Base-by-base conservation (phyloP, 1,140 invertebrate species). In the Leptestheria dahalacensis region DNA sequence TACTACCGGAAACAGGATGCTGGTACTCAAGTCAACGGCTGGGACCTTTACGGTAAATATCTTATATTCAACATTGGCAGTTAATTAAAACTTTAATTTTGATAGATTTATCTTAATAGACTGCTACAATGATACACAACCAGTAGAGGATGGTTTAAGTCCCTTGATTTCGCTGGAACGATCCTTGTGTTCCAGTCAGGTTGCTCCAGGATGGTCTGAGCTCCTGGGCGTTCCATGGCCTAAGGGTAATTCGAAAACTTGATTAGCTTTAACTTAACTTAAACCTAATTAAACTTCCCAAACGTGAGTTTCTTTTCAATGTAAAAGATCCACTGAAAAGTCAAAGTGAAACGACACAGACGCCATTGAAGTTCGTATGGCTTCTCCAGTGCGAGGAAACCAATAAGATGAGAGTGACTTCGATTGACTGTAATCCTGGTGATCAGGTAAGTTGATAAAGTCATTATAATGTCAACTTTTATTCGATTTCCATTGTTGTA, bases 141-240 rank as follows among this genome's bases (percentile, higher is more conserved):
- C 10, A 24, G 11, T 26, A 54, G 52, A 4, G 11, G 15, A 24
- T 3, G 3, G 20, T 2, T 26, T 26, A 1, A 53, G 23, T 53
- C 26, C 26, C 6, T 2, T 55, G 20, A 55, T 33, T 1, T 55
- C 53, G 10, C 28, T 55, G 28, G 53, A 33, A 55, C 26, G 53
- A 29, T 55, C 53, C 33, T 18, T 55, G 26, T 55, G 26, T 9
- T 55, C 53, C 2, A 55, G 23, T 20, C 25, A 55, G 33, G 33
- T 55, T 10, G 53, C 53, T 1, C 53, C 53, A 18, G 26, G 26
- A 1, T 55, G 53, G 53, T 24, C 53, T n/a, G 53, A 55, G n/a
- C 21, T 55, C 25, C 20, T 55, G 6, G 53, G 53, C 18, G 26
- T 55, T 15, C n/a, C 10, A 21, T 55, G 53, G 53, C 53, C 53